A percentile compares a stretch with the other conserved stretches of the same genome.
Conservation (phyloP, 2,888 invertebrate genomes). For the Muschampia plurimacula region DNA sequence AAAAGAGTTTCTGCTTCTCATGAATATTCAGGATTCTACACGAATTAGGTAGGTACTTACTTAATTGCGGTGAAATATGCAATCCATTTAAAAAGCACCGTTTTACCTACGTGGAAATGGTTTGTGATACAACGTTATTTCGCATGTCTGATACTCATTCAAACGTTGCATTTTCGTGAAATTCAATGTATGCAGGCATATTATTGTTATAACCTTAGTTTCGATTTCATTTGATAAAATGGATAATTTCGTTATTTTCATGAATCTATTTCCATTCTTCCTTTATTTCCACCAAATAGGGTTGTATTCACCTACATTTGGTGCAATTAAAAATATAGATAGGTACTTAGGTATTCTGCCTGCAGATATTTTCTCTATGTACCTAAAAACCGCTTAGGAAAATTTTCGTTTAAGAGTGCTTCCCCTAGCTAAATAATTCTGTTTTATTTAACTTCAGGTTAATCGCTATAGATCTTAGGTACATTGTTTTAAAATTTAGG, state of each 20-base stretch:
- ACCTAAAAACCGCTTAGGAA: too few relatives aligned
- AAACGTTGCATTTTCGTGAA: constrained; percentile 21
- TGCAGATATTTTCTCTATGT: too few relatives aligned
- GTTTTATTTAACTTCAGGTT: too few relatives aligned
- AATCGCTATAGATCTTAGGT: too few relatives aligned
- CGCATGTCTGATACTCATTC: constrained; percentile 38
- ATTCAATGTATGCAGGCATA: neutral
- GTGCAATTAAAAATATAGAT: neutral
- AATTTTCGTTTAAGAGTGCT: too few relatives aligned
- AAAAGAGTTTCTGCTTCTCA: neutral
- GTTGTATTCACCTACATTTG: neutral
- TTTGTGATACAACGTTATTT: constrained; percentile 26
- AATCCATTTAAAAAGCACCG: constrained; percentile 8
- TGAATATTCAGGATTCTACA: neutral
- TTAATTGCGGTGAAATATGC: constrained; percentile 14
- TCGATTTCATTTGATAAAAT: neutral
- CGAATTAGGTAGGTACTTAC: neutral
- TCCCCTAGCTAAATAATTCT: too few relatives aligned
- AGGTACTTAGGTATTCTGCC: too few relatives aligned
- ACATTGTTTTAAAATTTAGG: too few relatives aligned
- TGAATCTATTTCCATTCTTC: too few relatives aligned
- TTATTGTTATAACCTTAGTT: neutral
- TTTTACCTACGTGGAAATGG: constrained; percentile 10
- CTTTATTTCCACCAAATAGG: too few relatives aligned
- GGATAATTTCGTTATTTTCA: too few relatives aligned